Conservation (phyloP, 2,113 vertebrate species). For the Apodemus speciosus region DNA sequence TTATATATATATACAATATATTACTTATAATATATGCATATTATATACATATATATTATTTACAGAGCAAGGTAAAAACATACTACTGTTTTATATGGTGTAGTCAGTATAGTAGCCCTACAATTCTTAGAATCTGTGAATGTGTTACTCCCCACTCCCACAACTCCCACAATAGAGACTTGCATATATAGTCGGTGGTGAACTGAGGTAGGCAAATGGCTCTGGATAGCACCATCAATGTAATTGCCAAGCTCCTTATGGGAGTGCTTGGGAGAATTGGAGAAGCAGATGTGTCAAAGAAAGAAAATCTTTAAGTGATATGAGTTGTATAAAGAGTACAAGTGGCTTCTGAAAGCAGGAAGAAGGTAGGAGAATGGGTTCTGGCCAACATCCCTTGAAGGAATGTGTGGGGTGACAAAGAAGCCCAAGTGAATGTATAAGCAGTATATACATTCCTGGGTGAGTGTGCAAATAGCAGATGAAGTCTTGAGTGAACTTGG, state of each 20-base stretch:
- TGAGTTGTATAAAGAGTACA: background rate
- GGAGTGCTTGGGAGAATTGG: background rate
- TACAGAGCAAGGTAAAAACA: background rate
- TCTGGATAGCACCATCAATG: background rate
- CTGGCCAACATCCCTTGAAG: background rate
- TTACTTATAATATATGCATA: too few species aligned
- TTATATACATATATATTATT: background rate
- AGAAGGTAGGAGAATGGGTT: background rate
- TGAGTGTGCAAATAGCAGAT: background rate
- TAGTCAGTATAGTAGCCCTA: background rate
- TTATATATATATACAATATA: too few species aligned
- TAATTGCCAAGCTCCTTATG: background rate
- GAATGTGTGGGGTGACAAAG: too few species aligned
- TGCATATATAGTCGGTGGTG: background rate
- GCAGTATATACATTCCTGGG: too few species aligned
- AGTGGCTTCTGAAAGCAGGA: background rate
- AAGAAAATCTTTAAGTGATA: background rate
- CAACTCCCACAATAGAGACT: background rate
- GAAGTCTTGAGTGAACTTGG: background rate
- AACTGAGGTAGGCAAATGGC: background rate
- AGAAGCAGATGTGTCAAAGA: background rate
- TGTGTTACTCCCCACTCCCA: background rate
- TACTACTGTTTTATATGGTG: background rate
- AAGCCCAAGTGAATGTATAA: background rate
- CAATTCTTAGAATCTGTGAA: background rate